phyloP scores from a whole-genome alignment of 1,140 invertebrate genomes.

The Megalopta genalis region DNA sequence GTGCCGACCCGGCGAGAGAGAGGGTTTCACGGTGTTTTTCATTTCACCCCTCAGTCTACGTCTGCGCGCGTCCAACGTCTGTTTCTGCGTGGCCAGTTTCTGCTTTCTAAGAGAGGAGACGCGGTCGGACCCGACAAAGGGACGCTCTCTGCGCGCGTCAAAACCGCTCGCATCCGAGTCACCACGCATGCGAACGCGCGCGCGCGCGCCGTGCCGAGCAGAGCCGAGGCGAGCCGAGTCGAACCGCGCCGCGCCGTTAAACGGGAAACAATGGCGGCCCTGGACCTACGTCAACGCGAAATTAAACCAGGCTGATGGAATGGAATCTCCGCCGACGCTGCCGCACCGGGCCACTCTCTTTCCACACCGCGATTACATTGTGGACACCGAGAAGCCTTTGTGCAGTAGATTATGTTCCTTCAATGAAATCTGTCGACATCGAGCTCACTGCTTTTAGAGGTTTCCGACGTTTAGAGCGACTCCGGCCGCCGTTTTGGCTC shows the following conservation, averaged over 20 bases:
- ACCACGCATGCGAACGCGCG: conserved; percentile 21
- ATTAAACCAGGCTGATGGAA: conserved; percentile 24
- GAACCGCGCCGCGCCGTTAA: neutral
- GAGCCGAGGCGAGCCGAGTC: no score
- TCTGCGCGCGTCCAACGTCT: neutral
- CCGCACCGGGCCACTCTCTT: neutral
- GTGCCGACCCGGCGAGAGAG: neutral
- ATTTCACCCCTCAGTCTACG: conserved; percentile 58
- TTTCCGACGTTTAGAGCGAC: no score
- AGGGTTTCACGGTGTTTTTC: conserved; percentile 70
- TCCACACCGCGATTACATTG: no score
- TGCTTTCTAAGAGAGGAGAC: conserved; percentile 1
- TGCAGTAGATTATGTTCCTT: no score
- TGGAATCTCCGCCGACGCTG: neutral
- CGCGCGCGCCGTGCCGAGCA: no score
- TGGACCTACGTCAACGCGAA: conserved; percentile 46
- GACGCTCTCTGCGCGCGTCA: no score
- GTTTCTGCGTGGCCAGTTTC: conserved; percentile 15
- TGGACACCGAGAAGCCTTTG: no score
- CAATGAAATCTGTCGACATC: no score
- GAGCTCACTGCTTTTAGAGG: no score
- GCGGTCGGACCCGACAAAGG: conserved; percentile 10
- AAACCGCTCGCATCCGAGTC: neutral
- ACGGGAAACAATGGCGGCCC: conserved; percentile 11
- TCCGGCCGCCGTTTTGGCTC: no score